phyloP scores from a whole-genome alignment of 2,888 invertebrate genomes.

The Drosophila borealis region DNA sequence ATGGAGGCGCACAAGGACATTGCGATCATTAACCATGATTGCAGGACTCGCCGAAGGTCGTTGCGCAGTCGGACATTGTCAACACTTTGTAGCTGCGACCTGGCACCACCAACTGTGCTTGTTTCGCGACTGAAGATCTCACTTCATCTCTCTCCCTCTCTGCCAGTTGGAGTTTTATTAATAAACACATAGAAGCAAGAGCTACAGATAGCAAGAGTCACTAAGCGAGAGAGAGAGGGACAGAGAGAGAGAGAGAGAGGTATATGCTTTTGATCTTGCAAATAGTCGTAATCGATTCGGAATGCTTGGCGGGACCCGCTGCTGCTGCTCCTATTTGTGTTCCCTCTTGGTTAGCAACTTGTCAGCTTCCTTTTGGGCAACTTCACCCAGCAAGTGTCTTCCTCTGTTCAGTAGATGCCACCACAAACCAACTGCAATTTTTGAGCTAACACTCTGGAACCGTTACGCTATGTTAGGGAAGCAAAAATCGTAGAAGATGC shows the following conservation, averaged over 20 bases:
- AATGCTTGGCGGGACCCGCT: constrained; percentile 80
- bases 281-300: constrained; percentile 81
- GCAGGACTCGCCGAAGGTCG: constrained; percentile 74
- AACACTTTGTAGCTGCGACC: constrained; percentile 63
- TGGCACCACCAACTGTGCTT: constrained; percentile 77
- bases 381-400: constrained; percentile 71
- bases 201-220: background rate
- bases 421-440: constrained; percentile 43
- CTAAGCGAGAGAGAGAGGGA: background rate
- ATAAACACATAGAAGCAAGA: constrained; percentile 54
- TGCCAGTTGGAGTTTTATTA: constrained; percentile 74
- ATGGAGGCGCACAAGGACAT: constrained; percentile 75
- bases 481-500: background rate
- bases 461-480: constrained; percentile 65
- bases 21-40: constrained; percentile 81
- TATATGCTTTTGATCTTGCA: constrained; percentile 68
- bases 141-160: constrained; percentile 16
- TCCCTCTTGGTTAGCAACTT: constrained; percentile 70
- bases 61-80: constrained; percentile 77
- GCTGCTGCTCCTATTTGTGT: constrained; percentile 33
- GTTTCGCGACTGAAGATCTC: constrained; percentile 32
- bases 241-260: constrained; percentile 4
- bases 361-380: constrained; percentile 83
- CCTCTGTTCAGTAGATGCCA: constrained; percentile 57
- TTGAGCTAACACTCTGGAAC: constrained; percentile 55